A percentile compares a stretch with the other conserved stretches of the same genome.
Evolutionary conservation across 2,113 vertebrate species (phyloP).

Genomic region (Erythrocebus patas): DNA sequence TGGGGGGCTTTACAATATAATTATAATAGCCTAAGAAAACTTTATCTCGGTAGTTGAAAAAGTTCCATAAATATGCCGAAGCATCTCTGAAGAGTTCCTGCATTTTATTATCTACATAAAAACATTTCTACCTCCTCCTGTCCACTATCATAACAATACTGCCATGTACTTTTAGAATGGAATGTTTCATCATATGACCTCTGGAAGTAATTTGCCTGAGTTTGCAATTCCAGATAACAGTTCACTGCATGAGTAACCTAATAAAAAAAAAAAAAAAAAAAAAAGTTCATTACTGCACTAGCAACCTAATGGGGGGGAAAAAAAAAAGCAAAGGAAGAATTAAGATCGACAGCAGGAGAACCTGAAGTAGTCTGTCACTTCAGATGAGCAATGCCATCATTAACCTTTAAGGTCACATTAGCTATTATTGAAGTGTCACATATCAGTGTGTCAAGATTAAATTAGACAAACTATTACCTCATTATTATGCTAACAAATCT

Average conservation of each 20-base stretch:
- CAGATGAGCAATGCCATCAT: constrained; percentile 71
- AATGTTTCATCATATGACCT: constrained; percentile 5
- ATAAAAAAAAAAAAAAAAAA: constrained; percentile 6
- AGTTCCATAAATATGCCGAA: not conserved
- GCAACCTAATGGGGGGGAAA: constrained; percentile 38
- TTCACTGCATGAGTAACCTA: constrained; percentile 51
- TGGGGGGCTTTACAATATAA: not conserved
- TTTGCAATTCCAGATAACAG: constrained; percentile 48
- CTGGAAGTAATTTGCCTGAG: constrained; percentile 48
- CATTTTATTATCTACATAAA: not conserved
- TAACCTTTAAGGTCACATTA: constrained; percentile 82
- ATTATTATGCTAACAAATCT: constrained; percentile 62
- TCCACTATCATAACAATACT: not conserved
- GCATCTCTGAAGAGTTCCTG: not conserved
- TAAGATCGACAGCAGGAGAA: constrained; percentile 59
- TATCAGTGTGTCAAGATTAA: constrained; percentile 72
- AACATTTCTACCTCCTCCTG: not conserved
- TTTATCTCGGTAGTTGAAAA: not conserved
- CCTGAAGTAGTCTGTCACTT: constrained; percentile 53
- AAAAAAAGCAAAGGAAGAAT: constrained; percentile 36
- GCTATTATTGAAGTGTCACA: constrained; percentile 85
- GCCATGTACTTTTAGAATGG: not conserved
- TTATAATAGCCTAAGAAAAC: not conserved
- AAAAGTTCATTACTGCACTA: constrained; percentile 48
- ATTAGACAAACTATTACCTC: constrained; percentile 76